phyloP scores from a whole-genome alignment of 2,797 vertebrate species.

The Rhinatrema bivittatum region DNA sequence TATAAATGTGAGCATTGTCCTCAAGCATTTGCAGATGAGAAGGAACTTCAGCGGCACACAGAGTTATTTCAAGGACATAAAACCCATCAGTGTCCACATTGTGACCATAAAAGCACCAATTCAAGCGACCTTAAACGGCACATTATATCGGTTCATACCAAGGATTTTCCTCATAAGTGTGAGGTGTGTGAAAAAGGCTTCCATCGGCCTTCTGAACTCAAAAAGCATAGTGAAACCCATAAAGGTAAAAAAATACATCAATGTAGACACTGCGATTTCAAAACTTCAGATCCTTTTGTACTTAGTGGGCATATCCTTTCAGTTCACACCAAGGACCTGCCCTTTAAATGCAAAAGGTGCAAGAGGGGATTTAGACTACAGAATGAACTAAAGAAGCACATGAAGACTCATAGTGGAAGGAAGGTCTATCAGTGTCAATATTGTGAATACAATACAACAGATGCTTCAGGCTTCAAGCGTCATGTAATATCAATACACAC shows the following conservation, averaged over 20 bases:
- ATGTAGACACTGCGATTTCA: constrained; percentile 97
- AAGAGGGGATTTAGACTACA: constrained; percentile 90
- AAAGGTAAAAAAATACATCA: constrained; percentile 94
- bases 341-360: constrained; percentile 81
- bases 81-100: constrained; percentile 78
- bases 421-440: constrained; percentile 98
- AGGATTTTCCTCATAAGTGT: constrained; percentile 84
- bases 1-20: constrained; percentile 81
- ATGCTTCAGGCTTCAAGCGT: constrained; percentile 94
- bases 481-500: constrained; percentile 97
- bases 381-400: constrained; percentile 93
- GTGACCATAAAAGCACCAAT: constrained; percentile 84
- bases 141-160: constrained; percentile 81
- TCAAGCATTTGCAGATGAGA: constrained; percentile 75
- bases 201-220: constrained; percentile 80
- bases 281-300: constrained; percentile 90
- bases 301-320: constrained; percentile 94
- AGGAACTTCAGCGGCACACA: constrained; percentile 79
- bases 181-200: constrained; percentile 81
- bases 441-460: constrained; percentile 95
- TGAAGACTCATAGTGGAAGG: constrained; percentile 95
- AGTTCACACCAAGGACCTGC: constrained; percentile 90
- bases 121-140: constrained; percentile 83
- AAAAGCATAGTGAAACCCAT: constrained; percentile 79
- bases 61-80: constrained; percentile 90